Percentiles rank a stretch among this genome's conserved stretches.
Evolutionary conservation across 2,797 vertebrate genomes (phyloP).

Genomic region (Octomys mimax): DNA sequence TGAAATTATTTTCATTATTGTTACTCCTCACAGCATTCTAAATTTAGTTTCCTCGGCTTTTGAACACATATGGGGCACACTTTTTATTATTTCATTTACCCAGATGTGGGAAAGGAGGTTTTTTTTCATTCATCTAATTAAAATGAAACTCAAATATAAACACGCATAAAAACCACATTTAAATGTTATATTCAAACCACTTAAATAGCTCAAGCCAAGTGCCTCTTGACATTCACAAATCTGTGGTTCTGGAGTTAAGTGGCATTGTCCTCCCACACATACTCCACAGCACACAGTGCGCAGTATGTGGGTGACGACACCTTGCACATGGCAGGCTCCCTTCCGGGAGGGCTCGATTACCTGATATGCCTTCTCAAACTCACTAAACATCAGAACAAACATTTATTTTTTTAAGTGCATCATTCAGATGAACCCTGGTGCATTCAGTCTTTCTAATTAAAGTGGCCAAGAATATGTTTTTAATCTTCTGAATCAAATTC

Average conservation of each 20-base stretch:
- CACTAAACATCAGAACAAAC: neutral
- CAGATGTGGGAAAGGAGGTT: neutral
- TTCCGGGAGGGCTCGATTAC: neutral
- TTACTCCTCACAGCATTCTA: neutral
- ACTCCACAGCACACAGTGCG: accelerated
- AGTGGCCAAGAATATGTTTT: slow-evolving; percentile 55
- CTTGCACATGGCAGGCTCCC: accelerated
- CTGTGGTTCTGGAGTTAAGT: neutral
- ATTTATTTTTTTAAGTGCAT: neutral
- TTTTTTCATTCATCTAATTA: neutral
- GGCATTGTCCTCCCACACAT: neutral
- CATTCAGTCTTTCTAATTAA: slow-evolving; percentile 59
- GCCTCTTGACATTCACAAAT: neutral
- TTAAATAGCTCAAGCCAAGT: neutral
- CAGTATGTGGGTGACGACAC: accelerated
- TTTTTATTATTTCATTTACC: slow-evolving; percentile 24
- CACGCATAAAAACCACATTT: neutral
- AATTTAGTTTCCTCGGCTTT: slow-evolving; percentile 36
- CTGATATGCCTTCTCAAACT: neutral
- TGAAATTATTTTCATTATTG: neutral
- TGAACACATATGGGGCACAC: neutral
- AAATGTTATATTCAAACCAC: neutral
- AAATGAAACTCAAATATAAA: slow-evolving; percentile 52
- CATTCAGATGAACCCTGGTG: neutral
- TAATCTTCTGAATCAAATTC: slow-evolving; percentile 65